Base-by-base conservation (phyloP, 2,888 invertebrate species). In the Dynastes tityus region DNA sequence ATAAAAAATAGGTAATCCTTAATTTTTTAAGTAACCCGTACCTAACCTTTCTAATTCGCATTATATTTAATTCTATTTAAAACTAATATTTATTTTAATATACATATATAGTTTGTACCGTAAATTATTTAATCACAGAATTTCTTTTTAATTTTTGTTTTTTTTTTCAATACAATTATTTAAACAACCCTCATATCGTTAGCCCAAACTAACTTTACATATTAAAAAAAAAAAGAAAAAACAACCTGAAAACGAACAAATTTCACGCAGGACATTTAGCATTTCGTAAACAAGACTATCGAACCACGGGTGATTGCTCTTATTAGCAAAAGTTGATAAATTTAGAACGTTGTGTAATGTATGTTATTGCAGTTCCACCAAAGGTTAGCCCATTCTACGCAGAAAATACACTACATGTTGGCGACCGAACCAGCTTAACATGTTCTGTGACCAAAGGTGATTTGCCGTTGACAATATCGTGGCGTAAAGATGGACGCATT, bases 371-470 rank as follows among this genome's bases (percentile, higher is more conserved):
- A 93, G 94, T 94, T 90, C 94, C 94, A 85, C 94, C 94, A 85
- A 94, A 94, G 91, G 91, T 95, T 90, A 94, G 93, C 89, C 93
- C 94, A 82, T 94, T 94, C 89, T 91, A 91, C 89, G 91, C 93
- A 80, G 93, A 93, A 85, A 91, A 93, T 83, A 92, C 92, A 83
- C 90, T 94, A 78, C 93, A 94, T 86, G 92, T 94, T 84, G 94
- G 94, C 80, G 94, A 94, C 86, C 91, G 95, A 74, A 93, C 94
- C 82, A 94, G 93, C 74, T 89, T 95, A 82, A 94, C 94, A 81
- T 95, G 95, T 88, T 93, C 94, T 58, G 94, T 94, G 83, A 92
- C 93, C 77, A 92, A 94, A 86, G 95, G 96, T 76, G 95, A 95
- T 88, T 90, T 93, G 81, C 95, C 96, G 55, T 89, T 95, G 83